A percentile compares a stretch with the other conserved stretches of the same genome.
Evolutionary conservation across 2,113 vertebrate genomes (phyloP).

Genomic region (Scartelaos histophorus): DNA sequence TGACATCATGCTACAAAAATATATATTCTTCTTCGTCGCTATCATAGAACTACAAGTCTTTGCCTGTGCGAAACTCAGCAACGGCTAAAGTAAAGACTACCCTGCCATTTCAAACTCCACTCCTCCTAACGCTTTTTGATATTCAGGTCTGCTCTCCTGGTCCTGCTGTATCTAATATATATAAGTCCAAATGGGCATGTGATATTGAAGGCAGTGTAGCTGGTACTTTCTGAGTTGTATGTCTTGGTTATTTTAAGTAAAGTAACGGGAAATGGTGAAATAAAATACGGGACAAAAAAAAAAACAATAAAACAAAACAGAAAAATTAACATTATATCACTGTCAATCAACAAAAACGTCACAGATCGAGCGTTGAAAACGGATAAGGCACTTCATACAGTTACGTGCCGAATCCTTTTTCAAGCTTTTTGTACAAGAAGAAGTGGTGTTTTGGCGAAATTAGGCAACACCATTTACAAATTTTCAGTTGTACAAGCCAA

Average conservation of each 20-base stretch:
- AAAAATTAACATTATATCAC: slow-evolving; percentile 42
- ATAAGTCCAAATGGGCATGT: slow-evolving; percentile 70
- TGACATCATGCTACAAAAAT: slow-evolving; percentile 81
- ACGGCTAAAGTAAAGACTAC: slow-evolving; percentile 61
- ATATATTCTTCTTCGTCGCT: slow-evolving; percentile 71
- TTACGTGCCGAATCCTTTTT: slow-evolving; percentile 46
- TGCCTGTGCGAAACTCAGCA: slow-evolving; percentile 63
- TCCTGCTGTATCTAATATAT: slow-evolving; percentile 47
- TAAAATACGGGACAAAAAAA: slow-evolving; percentile 12
- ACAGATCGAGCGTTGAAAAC: slow-evolving; percentile 55
- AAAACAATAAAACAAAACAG: slow-evolving; percentile 37
- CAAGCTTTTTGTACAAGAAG: slow-evolving; percentile 27
- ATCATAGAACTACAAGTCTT: slow-evolving; percentile 69
- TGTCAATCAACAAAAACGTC: slow-evolving; percentile 53
- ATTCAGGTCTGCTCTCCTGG: slow-evolving; percentile 32
- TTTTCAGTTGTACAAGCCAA: slow-evolving; percentile 6
- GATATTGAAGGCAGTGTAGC: slow-evolving; percentile 83
- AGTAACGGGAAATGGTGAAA: slow-evolving; percentile 32
- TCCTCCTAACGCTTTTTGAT: slow-evolving; percentile 22
- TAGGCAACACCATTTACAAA: slow-evolving; percentile 28
- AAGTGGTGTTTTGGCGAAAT: slow-evolving; percentile 36
- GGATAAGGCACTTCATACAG: slow-evolving; percentile 68
- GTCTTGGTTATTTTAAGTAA: slow-evolving; percentile 69
- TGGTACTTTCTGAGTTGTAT: slow-evolving; percentile 81
- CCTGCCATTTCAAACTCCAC: slow-evolving; percentile 50